Evolutionary conservation across 2,888 invertebrate species (phyloP), one percentile per base, ranked within the genome.

Genomic region (Caenorhabditis sp.): DNA sequence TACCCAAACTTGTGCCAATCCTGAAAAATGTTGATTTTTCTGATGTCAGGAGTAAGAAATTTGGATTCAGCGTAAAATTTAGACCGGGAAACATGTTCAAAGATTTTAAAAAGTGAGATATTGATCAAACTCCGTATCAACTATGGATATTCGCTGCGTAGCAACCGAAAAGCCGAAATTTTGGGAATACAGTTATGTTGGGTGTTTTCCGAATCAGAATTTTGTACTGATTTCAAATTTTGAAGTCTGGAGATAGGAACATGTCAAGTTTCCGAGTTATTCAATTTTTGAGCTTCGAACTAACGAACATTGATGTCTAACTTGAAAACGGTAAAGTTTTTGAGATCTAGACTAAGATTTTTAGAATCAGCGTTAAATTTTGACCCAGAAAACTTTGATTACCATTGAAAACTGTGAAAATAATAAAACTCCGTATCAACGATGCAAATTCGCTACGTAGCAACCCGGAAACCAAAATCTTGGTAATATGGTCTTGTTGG

Each of bases 1-100:
- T 59, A 10, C 73, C 72, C 8, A 68, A 25, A 31, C 68, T 68
- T 50, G 23, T 50, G 12, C 62, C 65, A 23, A 68, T 8, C 60
- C 73, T 73, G 59, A 31, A 56, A 56, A 56, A 56, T 14, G 14
- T 17, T 7, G 10, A 31, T 31, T 31, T 31, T 31, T 31, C 31
- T 56, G 25, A 10, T 43, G 36, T 8, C 5, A 36, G 5, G 7
- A 36, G 36, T 10, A 36, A 8, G 43, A 43, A 43, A 43, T 14
- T 43, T 43, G 43, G 43, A 17, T 43, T 43, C 17, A 43, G 7
- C 43, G 43, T 14, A 10, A 43, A 43, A 43, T 17, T 17, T 43
- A 3, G 17, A 10, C 10, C 43, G 17, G 43, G 14, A 43, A 43
- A 43, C 10, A 36, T 8, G 5, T 36, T 36, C 36, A 36, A 10